Conservation (phyloP, 2,797 vertebrate species). For the Phaenicophaeus curvirostris region DNA sequence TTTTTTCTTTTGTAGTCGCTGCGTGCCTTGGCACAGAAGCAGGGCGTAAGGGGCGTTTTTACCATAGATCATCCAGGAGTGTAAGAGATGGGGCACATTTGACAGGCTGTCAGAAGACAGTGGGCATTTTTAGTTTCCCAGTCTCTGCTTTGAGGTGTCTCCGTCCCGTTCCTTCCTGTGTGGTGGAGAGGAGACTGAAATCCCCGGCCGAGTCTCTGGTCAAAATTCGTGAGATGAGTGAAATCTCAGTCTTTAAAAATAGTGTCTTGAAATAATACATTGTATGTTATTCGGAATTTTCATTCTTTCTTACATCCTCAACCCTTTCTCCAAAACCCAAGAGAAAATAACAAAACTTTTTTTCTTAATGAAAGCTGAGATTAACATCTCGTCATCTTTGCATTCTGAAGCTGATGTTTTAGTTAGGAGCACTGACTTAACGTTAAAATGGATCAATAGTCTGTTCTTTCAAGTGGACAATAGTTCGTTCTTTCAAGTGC, state of each 20-base stretch:
- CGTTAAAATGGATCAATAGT: neutral
- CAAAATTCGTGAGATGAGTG: neutral
- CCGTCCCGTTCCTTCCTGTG: neutral
- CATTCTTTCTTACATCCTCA: neutral
- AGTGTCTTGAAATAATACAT: neutral
- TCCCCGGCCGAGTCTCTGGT: neutral
- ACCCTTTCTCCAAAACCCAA: neutral
- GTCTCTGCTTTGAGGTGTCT: neutral
- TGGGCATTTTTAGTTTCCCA: neutral
- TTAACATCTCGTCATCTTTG: neutral
- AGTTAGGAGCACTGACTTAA: neutral
- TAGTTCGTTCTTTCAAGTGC: no score
- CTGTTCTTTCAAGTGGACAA: no score
- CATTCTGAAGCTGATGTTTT: neutral
- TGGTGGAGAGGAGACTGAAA: neutral
- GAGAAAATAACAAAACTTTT: neutral
- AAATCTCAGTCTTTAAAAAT: neutral
- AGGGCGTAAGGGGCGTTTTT: rapidly evolving
- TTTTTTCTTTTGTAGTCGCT: rapidly evolving
- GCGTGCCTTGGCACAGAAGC: rapidly evolving
- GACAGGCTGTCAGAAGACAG: rapidly evolving
- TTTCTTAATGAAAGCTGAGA: neutral
- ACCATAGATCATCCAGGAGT: neutral
- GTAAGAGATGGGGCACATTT: neutral
- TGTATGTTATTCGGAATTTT: neutral